Evolutionary conservation across 64 coral and sea anemone genomes (phyloP).

Genomic region (Dendronephthya gigantea): DNA sequence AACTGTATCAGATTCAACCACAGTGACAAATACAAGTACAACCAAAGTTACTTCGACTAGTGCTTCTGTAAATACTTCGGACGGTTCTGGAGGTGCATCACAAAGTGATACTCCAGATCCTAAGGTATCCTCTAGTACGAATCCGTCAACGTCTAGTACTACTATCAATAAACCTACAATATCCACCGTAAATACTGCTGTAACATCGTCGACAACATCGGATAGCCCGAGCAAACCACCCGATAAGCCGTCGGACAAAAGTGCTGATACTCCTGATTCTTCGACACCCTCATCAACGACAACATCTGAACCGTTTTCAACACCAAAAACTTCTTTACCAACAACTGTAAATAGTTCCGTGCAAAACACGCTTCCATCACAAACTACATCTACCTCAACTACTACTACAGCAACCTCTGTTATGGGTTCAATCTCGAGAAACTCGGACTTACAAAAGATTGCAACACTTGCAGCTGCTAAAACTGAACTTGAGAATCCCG

Average conservation of each 20-base stretch:
- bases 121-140: neutral
- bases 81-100: neutral
- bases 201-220: neutral
- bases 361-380: neutral
- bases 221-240: neutral
- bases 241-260: neutral
- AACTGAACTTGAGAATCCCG: neutral
- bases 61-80: neutral
- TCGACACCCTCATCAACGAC: neutral
- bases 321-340: neutral
- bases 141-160: neutral
- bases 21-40: conserved; percentile 40
- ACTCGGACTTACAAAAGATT: neutral
- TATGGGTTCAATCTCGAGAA: neutral
- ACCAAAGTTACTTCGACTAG: neutral
- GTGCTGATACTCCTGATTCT: neutral
- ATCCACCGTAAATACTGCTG: neutral
- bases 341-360: neutral
- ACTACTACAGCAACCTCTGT: neutral
- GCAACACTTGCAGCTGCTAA: neutral
- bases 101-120: too few species aligned
- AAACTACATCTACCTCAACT: neutral
- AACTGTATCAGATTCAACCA: neutral
- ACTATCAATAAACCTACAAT: neutral
- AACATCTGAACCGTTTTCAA: neutral